Conservation (phyloP, 2,113 vertebrate species). For the Acrocephalus kingi region DNA sequence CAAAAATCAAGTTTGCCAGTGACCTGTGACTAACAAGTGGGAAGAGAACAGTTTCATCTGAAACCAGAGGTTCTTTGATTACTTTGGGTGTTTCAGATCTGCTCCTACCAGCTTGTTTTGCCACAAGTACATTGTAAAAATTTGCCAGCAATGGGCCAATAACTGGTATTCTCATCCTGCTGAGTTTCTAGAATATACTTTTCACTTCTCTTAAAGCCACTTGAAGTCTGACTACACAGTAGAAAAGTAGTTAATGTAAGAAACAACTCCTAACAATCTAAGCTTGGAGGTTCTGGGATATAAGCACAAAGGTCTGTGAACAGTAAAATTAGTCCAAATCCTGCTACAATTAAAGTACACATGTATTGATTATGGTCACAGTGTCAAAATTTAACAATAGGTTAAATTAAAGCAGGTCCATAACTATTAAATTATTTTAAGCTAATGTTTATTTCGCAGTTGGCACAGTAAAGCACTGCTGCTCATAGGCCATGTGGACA, state of each 20-base stretch:
- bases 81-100: not conserved
- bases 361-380: not conserved
- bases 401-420: not conserved
- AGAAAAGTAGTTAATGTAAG: not conserved
- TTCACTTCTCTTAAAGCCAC: not conserved
- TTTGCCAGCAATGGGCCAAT: not conserved
- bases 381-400: not conserved
- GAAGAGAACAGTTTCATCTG: not conserved
- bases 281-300: not conserved
- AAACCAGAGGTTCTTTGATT: conserved; percentile 1
- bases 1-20: not conserved
- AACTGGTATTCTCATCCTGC: not conserved
- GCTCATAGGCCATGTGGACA: not conserved
- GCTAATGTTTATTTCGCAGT: not conserved
- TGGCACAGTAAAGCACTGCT: not conserved
- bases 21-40: not conserved
- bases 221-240: not conserved
- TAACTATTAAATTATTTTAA: not conserved
- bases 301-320: not conserved
- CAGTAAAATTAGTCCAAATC: not conserved
- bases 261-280: not conserved
- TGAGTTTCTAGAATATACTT: not conserved
- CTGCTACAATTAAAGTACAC: not conserved
- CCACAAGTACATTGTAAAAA: not conserved
- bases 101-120: not conserved